Percentiles rank a stretch among this genome's conserved stretches.
These are phyloP conservation scores for Balaeniceps rex DNA, from an alignment of 2,113 vertebrate species.

Conservation along the genomic window DNA sequence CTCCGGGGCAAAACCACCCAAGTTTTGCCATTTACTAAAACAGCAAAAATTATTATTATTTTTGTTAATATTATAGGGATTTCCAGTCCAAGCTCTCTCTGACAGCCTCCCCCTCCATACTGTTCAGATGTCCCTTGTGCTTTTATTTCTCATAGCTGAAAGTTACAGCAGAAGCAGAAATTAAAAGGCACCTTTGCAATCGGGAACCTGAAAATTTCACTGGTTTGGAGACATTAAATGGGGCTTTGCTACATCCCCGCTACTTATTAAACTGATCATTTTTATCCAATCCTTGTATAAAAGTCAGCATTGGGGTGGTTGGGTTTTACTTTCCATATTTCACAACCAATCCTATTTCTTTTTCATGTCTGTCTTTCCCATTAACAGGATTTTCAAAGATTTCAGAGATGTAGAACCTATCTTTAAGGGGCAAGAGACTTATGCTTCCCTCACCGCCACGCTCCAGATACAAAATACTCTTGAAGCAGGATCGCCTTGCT, in stretches of 20 bases:
- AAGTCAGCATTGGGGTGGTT: background rate
- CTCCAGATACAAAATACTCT: background rate
- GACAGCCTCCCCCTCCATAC: background rate
- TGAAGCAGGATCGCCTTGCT: background rate
- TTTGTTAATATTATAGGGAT: too few species aligned
- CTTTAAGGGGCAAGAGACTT: background rate
- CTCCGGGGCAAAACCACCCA: background rate
- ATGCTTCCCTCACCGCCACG: background rate
- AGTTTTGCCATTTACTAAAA: background rate
- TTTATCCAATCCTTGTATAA: background rate
- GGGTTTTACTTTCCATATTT: background rate
- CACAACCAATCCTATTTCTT: background rate
- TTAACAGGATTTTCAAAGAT: background rate
- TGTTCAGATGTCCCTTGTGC: background rate
- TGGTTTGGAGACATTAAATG: background rate
- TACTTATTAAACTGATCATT: background rate
- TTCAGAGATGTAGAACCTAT: background rate
- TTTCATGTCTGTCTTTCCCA: background rate
- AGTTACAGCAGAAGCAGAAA: background rate
- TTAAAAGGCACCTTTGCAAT: background rate
- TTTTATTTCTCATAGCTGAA: background rate
- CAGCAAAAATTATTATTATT: background rate
- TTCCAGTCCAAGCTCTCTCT: background rate
- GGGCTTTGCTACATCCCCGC: background rate
- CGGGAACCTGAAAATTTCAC: background rate